These are phyloP conservation scores for Pentamera pediparva DNA, from an alignment of 53 echinoderm and acorn worm species.

Conservation along the genomic window DNA sequence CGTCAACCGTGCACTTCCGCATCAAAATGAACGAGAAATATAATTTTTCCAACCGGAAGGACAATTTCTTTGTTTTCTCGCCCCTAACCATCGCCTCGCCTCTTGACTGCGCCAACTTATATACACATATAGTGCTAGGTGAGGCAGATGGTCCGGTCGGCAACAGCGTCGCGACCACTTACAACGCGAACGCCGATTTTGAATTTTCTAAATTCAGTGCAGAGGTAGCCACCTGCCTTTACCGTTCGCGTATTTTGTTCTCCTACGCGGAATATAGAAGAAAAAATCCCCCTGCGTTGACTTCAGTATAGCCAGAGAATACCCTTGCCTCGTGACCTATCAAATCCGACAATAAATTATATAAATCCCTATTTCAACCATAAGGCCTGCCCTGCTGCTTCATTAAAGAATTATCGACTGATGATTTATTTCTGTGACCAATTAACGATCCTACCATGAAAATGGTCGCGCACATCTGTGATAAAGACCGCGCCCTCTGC, in stretches of 20 bases:
- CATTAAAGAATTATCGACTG: constrained; percentile 3
- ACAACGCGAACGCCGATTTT: neutral
- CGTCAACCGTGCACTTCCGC: constrained; percentile 15
- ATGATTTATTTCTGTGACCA: too few species aligned
- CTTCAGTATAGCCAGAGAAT: neutral
- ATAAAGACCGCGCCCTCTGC: too few species aligned
- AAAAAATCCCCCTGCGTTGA: neutral
- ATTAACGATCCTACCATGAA: too few species aligned
- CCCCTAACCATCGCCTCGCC: neutral
- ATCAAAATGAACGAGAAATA: neutral
- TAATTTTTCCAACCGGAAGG: neutral
- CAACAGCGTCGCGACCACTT: neutral
- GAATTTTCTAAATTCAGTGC: neutral
- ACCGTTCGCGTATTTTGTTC: neutral
- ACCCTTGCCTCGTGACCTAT: too few species aligned
- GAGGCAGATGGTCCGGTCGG: neutral
- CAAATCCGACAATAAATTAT: too few species aligned
- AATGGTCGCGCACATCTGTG: too few species aligned
- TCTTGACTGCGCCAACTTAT: neutral
- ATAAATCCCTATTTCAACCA: too few species aligned
- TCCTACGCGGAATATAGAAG: neutral
- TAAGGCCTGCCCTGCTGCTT: neutral
- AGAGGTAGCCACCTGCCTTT: too few species aligned
- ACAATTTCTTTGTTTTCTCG: constrained; percentile 12
- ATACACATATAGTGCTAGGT: neutral